These are phyloP conservation scores for Chalcis sispes DNA, from an alignment of 2,888 invertebrate genomes.

Conservation along the genomic window DNA sequence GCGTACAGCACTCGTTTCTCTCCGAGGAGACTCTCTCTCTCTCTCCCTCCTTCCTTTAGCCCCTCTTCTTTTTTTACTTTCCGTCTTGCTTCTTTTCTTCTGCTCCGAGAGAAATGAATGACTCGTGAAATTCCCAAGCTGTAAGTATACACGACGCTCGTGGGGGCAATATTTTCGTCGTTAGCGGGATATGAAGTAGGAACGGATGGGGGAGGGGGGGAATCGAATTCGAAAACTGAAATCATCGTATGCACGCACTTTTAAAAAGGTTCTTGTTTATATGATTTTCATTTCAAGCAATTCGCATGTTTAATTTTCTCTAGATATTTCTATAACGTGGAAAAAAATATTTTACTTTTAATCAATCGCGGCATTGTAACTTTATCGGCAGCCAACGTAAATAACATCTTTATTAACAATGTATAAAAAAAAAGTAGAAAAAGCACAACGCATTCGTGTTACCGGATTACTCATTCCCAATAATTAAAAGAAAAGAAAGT, in stretches of 20 bases:
- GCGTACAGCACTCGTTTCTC: conserved; percentile 52
- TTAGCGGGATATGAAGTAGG: neutral
- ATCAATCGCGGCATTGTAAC: no score
- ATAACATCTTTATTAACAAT: no score
- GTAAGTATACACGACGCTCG: neutral
- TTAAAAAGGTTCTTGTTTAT: no score
- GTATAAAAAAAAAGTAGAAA: no score
- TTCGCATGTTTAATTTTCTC: no score
- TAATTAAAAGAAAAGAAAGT: neutral
- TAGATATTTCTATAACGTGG: no score
- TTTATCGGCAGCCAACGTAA: no score
- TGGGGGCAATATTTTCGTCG: conserved; percentile 24
- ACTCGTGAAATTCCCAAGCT: conserved; percentile 15
- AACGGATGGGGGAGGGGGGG: neutral
- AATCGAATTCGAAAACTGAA: neutral
- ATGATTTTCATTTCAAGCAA: no score
- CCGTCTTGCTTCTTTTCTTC: neutral
- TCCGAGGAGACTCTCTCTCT: neutral
- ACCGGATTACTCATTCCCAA: no score
- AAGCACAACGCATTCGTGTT: no score
- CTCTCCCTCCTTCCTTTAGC: neutral
- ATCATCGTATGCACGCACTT: neutral
- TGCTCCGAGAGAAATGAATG: conserved; percentile 11
- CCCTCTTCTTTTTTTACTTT: no score
- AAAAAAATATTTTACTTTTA: no score